These are phyloP conservation scores for Haliclona indistincta DNA, from an alignment of 37 sponge, comb jelly and placozoan species.

Conservation along the genomic window DNA sequence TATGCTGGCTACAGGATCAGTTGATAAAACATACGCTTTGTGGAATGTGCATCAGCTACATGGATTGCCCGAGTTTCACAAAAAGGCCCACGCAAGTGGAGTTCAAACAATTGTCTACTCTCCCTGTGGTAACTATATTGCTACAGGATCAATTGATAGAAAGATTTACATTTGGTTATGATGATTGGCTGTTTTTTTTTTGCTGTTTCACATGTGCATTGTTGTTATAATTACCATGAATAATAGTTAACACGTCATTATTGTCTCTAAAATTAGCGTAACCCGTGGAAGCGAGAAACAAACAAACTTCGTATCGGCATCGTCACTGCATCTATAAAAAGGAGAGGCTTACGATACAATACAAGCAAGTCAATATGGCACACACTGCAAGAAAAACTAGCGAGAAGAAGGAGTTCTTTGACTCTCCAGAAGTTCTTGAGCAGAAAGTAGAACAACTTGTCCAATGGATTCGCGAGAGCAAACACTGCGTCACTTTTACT, in stretches of 20 bases:
- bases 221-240: neutral
- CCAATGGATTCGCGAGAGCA: constrained; percentile 55
- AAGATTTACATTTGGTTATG: constrained; percentile 60
- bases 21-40: constrained; percentile 61
- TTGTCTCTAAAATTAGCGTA: neutral
- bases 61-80: constrained; percentile 31
- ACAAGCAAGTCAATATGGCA: constrained; percentile 35
- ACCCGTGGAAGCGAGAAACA: too few species aligned
- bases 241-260: neutral
- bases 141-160: constrained; percentile 63
- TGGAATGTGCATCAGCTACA: constrained; percentile 38
- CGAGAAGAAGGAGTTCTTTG: constrained; percentile 70
- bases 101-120: constrained; percentile 67
- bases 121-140: constrained; percentile 54
- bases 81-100: constrained; percentile 69
- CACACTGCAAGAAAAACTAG: constrained; percentile 48
- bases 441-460: constrained; percentile 51
- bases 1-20: constrained; percentile 67
- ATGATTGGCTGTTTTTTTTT: too few species aligned
- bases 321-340: neutral
- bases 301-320: neutral
- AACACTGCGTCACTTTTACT: constrained; percentile 69
- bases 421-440: constrained; percentile 61
- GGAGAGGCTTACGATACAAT: neutral
- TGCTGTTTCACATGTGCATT: neutral